Evolutionary conservation across 2,888 invertebrate species (phyloP).

Genomic region (Apamea monoglypha): DNA sequence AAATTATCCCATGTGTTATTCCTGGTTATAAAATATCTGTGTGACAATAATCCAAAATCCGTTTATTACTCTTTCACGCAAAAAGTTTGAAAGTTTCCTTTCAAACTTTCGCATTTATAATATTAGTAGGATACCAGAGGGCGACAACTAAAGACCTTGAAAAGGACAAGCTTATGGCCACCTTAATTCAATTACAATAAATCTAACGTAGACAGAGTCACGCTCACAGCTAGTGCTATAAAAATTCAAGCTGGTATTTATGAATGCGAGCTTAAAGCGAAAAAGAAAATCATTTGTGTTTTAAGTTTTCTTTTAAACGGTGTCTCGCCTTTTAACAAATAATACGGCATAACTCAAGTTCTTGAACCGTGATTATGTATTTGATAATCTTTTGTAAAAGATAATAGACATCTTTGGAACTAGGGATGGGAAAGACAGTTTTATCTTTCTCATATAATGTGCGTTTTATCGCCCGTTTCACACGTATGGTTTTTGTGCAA

Average conservation of each 20-base stretch:
- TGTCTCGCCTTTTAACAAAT: background rate
- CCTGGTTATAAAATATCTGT: too few relatives aligned
- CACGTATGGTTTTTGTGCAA: background rate
- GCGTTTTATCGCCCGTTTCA: conserved; percentile 7
- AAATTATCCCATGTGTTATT: too few relatives aligned
- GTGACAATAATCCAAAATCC: too few relatives aligned
- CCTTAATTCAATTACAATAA: background rate
- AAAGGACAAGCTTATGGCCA: background rate
- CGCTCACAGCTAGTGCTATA: background rate
- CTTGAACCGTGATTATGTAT: background rate
- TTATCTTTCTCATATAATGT: conserved; percentile 17
- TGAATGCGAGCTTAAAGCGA: background rate
- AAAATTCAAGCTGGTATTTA: conserved; percentile 8
- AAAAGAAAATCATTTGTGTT: conserved; percentile 7
- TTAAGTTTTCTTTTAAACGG: background rate
- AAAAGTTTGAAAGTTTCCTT: too few relatives aligned
- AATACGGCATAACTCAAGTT: background rate
- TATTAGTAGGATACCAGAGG: too few relatives aligned
- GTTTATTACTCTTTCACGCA: too few relatives aligned
- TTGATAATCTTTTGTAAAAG: conserved; percentile 22
- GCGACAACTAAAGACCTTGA: background rate
- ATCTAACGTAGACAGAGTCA: background rate
- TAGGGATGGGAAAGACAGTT: background rate
- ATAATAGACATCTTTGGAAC: conserved; percentile 16
- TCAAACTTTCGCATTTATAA: too few relatives aligned